Conservation (phyloP, 2,113 vertebrate genomes). For the Rhineura floridana region DNA sequence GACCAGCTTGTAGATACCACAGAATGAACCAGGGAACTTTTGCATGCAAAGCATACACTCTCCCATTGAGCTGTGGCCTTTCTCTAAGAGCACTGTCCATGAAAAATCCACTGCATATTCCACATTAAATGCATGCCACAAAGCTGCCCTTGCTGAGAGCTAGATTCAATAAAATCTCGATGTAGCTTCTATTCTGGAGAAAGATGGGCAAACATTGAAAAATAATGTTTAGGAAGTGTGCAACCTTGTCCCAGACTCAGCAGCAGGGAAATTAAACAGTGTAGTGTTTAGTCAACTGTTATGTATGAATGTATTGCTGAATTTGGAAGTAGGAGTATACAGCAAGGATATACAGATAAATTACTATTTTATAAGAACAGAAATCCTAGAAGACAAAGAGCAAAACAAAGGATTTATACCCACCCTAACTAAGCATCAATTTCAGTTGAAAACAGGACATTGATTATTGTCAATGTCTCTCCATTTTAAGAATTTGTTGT, state of each 20-base stretch:
- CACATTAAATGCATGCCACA: not conserved
- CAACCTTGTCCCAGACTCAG: constrained; percentile 21
- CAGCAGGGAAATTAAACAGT: constrained; percentile 11
- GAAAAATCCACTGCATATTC: not conserved
- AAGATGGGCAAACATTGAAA: constrained; percentile 26
- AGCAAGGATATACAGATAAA: constrained; percentile 6
- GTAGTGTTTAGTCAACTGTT: not conserved
- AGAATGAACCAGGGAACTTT: not conserved
- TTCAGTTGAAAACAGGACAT: constrained; percentile 2
- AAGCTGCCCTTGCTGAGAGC: not conserved
- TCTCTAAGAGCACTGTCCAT: not conserved
- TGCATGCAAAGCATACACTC: not conserved
- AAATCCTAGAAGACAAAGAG: not conserved
- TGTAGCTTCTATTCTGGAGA: not conserved
- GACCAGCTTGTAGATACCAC: not conserved
- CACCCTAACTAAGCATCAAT: not conserved
- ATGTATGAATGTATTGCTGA: constrained; percentile 27
- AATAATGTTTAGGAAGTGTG: constrained; percentile 31
- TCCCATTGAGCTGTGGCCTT: too few relatives aligned
- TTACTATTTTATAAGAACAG: not conserved
- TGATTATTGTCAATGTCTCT: not conserved
- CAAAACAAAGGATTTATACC: constrained; percentile 7
- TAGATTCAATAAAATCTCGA: constrained; percentile 19
- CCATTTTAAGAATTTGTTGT: constrained; percentile 1
- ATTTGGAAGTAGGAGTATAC: not conserved